Percentiles rank a stretch among this genome's conserved stretches.
phyloP scores from a whole-genome alignment of 1,140 invertebrate species.

The Anagrus nilaparvatae region DNA sequence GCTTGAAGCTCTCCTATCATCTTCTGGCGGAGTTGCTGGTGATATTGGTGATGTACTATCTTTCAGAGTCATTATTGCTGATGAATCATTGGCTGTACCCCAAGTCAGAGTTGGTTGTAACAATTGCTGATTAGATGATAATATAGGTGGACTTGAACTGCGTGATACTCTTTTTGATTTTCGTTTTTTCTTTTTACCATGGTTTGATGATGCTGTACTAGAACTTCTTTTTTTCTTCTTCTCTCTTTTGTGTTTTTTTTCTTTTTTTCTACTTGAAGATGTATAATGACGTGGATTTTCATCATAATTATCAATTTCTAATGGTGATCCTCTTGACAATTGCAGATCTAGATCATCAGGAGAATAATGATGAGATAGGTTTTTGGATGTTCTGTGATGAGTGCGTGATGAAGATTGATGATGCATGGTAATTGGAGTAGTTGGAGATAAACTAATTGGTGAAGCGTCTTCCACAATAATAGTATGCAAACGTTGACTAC shows the following conservation, averaged over 20 bases:
- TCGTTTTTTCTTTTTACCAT: slow-evolving; percentile 57
- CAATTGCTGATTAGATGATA: slow-evolving; percentile 20
- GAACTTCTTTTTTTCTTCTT: slow-evolving; percentile 53
- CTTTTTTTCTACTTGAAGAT: slow-evolving; percentile 46
- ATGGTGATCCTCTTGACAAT: too few species aligned
- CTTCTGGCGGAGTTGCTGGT: slow-evolving; percentile 44
- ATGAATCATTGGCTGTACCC: slow-evolving; percentile 19
- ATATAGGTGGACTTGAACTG: slow-evolving; percentile 47
- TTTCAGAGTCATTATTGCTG: slow-evolving; percentile 29
- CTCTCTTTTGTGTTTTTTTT: slow-evolving; percentile 54
- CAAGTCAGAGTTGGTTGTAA: slow-evolving; percentile 13
- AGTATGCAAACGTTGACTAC: too few species aligned
- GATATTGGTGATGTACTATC: slow-evolving; percentile 48
- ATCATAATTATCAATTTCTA: too few species aligned
- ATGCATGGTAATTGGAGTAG: slow-evolving; percentile 34
- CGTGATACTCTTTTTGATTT: slow-evolving; percentile 53
- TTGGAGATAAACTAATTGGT: slow-evolving; percentile 45
- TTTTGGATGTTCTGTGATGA: too few species aligned
- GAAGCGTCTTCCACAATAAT: slow-evolving; percentile 39
- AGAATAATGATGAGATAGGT: too few species aligned
- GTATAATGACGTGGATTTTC: too few species aligned
- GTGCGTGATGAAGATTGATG: too few species aligned
- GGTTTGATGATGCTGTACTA: slow-evolving; percentile 26
- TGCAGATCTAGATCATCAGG: too few species aligned
- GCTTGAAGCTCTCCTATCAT: slow-evolving; percentile 28